Evolutionary conservation across 2,113 vertebrate species (phyloP).

Genomic region (Crypturellus undulatus): DNA sequence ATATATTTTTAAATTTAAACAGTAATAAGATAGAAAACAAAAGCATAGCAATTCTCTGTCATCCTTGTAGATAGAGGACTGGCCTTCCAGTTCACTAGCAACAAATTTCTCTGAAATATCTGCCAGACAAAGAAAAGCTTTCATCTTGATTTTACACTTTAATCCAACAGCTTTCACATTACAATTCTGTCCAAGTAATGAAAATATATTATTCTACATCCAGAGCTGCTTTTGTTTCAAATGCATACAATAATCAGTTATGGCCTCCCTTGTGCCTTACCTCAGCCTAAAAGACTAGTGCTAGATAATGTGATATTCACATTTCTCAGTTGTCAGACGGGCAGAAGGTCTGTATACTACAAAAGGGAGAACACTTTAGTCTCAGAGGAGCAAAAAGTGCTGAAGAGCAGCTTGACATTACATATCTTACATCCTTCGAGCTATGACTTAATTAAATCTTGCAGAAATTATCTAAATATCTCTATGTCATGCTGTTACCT

Average conservation of each 20-base stretch:
- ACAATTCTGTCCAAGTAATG: neutral
- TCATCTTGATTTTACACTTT: neutral
- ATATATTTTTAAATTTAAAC: neutral
- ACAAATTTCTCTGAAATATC: neutral
- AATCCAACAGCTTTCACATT: neutral
- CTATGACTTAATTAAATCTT: neutral
- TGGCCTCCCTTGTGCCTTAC: neutral
- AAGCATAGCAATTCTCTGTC: neutral
- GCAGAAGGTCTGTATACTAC: neutral
- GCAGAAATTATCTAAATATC: neutral
- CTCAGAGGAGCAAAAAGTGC: neutral
- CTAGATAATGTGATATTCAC: neutral
- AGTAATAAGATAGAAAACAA: neutral
- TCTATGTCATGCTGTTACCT: neutral
- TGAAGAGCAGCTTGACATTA: neutral
- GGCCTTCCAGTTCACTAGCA: neutral
- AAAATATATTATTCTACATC: neutral
- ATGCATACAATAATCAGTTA: neutral
- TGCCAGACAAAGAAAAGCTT: slow-evolving; percentile 11
- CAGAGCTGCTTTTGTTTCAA: neutral
- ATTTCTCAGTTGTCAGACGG: neutral
- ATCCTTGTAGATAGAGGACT: neutral
- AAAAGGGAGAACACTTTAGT: neutral
- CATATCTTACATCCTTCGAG: neutral
- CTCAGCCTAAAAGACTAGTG: neutral